Conservation (phyloP, 2,888 invertebrate species). For the Drosophila yooni region DNA sequence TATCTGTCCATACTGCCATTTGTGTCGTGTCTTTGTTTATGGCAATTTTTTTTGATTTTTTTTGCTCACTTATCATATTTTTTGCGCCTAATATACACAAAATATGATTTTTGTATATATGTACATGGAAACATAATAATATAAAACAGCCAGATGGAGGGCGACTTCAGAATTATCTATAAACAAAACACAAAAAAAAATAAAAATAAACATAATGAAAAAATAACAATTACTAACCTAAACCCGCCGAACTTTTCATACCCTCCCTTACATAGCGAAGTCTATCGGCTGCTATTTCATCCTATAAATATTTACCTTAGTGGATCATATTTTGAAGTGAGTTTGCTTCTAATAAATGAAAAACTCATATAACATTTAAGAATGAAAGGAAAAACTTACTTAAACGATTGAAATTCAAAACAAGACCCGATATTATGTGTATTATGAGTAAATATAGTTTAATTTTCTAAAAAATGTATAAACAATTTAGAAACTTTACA, state of each 20-base stretch:
- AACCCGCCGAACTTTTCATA: neutral
- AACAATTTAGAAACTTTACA: neutral
- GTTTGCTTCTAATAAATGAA: neutral
- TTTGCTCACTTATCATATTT: constrained; percentile 61
- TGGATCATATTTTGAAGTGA: neutral
- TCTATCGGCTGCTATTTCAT: neutral
- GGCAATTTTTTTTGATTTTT: constrained; percentile 27
- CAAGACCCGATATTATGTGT: too few relatives aligned
- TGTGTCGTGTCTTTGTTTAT: constrained; percentile 52
- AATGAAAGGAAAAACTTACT: too few relatives aligned
- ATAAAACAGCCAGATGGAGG: constrained; percentile 23
- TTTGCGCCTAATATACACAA: constrained; percentile 61
- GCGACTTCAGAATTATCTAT: constrained; percentile 12
- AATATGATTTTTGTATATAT: constrained; percentile 49
- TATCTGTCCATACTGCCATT: constrained; percentile 1
- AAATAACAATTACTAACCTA: neutral
- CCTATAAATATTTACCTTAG: neutral
- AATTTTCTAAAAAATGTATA: neutral
- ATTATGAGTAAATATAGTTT: too few relatives aligned
- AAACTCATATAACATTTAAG: too few relatives aligned
- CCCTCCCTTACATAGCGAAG: neutral
- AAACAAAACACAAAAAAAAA: constrained; percentile 5
- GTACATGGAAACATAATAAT: constrained; percentile 16
- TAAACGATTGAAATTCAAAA: too few relatives aligned
- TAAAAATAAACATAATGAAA: neutral